phyloP scores from a whole-genome alignment of 1,140 invertebrate genomes.

The Teleogryllus occipitalis region DNA sequence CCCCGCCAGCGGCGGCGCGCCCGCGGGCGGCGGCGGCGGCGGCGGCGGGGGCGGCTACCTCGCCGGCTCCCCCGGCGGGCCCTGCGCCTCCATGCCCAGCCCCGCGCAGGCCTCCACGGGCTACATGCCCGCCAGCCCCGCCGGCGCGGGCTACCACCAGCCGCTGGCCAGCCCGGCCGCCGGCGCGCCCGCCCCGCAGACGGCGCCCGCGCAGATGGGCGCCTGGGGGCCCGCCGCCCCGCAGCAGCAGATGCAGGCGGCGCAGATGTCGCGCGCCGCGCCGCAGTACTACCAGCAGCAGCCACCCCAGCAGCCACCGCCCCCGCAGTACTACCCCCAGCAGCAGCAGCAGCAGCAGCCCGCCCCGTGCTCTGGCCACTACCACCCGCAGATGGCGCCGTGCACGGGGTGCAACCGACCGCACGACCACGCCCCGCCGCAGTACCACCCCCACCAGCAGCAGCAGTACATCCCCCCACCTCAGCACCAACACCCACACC shows the following conservation, averaged over 20 bases:
- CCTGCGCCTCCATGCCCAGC: slow-evolving; percentile 25
- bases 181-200: slow-evolving; percentile 43
- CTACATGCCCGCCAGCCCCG: slow-evolving; percentile 31
- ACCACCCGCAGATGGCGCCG: slow-evolving; percentile 27
- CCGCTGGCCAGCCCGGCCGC: slow-evolving; percentile 49
- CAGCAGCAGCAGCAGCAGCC: slow-evolving; percentile 31
- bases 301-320: slow-evolving; percentile 27
- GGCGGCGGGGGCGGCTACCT: slow-evolving; percentile 27
- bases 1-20: slow-evolving; percentile 39
- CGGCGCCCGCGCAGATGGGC: not conserved
- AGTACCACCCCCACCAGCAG: slow-evolving; percentile 28
- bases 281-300: slow-evolving; percentile 30
- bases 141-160: slow-evolving; percentile 35
- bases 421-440: slow-evolving; percentile 27
- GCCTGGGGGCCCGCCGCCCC: not conserved
- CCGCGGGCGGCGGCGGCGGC: slow-evolving; percentile 30
- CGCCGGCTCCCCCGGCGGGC: slow-evolving; percentile 18
- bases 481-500: slow-evolving; percentile 24
- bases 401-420: slow-evolving; percentile 27
- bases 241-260: slow-evolving; percentile 16
- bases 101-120: slow-evolving; percentile 26
- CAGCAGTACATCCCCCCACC: slow-evolving; percentile 30
- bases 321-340: slow-evolving; percentile 16
- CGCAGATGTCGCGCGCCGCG: slow-evolving; percentile 24
- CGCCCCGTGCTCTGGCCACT: slow-evolving; percentile 24